phyloP scores from a whole-genome alignment of 2,888 invertebrate species.

The Drosophila kokeensis region DNA sequence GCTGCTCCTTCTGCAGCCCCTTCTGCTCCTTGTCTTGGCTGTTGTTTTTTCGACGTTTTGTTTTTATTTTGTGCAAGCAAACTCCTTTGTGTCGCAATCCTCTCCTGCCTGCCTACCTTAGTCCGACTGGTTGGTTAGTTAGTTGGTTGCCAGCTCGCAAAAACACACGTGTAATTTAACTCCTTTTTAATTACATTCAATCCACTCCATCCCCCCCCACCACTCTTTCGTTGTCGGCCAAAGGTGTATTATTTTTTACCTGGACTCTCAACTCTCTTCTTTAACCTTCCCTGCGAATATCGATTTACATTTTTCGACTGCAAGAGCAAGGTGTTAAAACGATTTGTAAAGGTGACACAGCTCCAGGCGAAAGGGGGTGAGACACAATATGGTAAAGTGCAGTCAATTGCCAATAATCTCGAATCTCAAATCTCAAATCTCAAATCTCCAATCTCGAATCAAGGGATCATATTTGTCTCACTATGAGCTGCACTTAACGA shows the following conservation, averaged over 20 bases:
- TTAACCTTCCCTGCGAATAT: conserved; percentile 67
- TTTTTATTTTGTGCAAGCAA: conserved; percentile 43
- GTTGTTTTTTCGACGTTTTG: conserved; percentile 31
- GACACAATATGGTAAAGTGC: conserved; percentile 23
- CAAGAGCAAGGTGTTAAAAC: conserved; percentile 75
- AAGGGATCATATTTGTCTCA: conserved; percentile 63
- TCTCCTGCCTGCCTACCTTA: conserved; percentile 9
- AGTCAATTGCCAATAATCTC: conserved; percentile 69
- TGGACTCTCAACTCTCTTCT: conserved; percentile 30
- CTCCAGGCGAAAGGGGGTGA: neutral
- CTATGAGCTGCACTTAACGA: conserved; percentile 37
- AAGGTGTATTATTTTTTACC: conserved; percentile 47
- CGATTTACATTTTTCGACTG: conserved; percentile 67
- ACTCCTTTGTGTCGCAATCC: conserved; percentile 40
- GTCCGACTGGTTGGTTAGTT: conserved; percentile 4
- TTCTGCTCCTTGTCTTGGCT: conserved; percentile 1
- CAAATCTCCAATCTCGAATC: conserved; percentile 5
- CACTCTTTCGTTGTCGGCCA: conserved; percentile 10
- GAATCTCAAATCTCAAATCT: neutral
- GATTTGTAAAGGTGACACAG: conserved; percentile 61
- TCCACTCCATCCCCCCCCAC: conserved; percentile 24
- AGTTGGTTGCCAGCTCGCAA: conserved; percentile 4
- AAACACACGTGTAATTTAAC: conserved; percentile 68
- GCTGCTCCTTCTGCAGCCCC: neutral
- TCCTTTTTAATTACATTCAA: conserved; percentile 76